These are phyloP conservation scores for Temnothorax curvispinosus DNA, from an alignment of 1,140 invertebrate species.

Conservation along the genomic window DNA sequence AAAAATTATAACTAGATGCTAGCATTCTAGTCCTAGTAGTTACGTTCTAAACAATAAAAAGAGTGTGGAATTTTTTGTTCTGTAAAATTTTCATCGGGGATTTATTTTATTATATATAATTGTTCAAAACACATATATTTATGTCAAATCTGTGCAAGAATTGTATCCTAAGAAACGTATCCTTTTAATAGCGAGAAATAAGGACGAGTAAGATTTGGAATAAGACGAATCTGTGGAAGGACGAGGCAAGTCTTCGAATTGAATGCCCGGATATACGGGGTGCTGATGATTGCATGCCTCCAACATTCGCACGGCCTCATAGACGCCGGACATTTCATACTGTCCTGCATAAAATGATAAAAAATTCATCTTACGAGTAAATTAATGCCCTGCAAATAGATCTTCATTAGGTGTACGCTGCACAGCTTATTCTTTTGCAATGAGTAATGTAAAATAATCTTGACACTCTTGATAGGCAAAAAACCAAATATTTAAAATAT, in stretches of 20 bases:
- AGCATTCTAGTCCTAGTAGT: not conserved
- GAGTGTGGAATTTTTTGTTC: not conserved
- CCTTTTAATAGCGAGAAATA: conserved; percentile 49
- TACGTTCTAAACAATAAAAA: not conserved
- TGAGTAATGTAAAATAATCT: not conserved
- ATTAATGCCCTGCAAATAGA: conserved; percentile 12
- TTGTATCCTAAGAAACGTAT: not conserved
- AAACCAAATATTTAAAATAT: not conserved
- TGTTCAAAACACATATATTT: not conserved
- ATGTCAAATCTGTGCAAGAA: not conserved
- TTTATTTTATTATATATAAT: not conserved
- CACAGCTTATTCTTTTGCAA: not conserved
- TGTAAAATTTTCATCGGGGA: not conserved
- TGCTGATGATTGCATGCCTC: conserved; percentile 75
- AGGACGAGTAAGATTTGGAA: conserved; percentile 36
- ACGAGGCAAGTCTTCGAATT: conserved; percentile 68
- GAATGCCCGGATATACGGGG: conserved; percentile 80
- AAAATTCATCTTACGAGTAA: not conserved
- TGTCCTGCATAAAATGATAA: conserved; percentile 34
- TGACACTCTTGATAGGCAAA: not conserved
- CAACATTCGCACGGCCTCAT: conserved; percentile 40
- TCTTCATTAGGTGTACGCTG: not conserved
- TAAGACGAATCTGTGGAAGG: conserved; percentile 44
- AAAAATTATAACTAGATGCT: not conserved
- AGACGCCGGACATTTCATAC: conserved; percentile 28